Base-by-base conservation (phyloP, 2,888 invertebrate genomes). In the Chrysolina haemoptera region DNA sequence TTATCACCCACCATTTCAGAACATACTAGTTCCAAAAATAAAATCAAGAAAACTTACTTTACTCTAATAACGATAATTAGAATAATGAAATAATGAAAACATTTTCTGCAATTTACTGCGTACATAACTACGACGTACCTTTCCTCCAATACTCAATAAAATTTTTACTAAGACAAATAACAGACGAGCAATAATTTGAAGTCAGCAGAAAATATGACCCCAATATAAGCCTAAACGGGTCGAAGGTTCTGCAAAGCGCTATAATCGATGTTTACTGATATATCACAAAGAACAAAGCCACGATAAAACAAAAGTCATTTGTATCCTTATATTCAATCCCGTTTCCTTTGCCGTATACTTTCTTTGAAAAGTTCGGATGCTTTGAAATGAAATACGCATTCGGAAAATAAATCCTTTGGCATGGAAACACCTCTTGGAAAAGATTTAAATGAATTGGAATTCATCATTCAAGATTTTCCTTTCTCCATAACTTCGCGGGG, bases 221-320 rank as follows among this genome's bases (percentile, higher is more conserved):
- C 16, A 12, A 22, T 11, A 22, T 55, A 55, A 46, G 22, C 55
- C 12, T 55, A 22, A 55, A 22, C 8, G 6, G 22, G 22, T 55
- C 14, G 14, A 55, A 20, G 20, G 20, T 12, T 46, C 46, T n/a
- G 14, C 46, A 14, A 14, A 12, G 14, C 14, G 46, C 46, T 14
- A 46, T 46, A 20, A 55, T 55, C 55, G 55, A 55, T 55, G 55
- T 55, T 55, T 55, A 22, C 55, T 55, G 20, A 20, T 55, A 55
- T 55, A 20, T 55, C 55, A 55, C 55, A 55, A 55, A 55, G 55
- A 12, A 55, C 55, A 55, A 22, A 55, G 55, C 5, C 46, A 1
- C 46, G 46, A 55, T 55, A 55, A 22, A 55, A 55, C 55, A 55
- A 6, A 53, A 55, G 55, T 55, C 55, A 55, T 55, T 55, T 55